These are phyloP conservation scores for Odocoileus virginianus DNA, from an alignment of 2,113 vertebrate genomes.

Conservation along the genomic window DNA sequence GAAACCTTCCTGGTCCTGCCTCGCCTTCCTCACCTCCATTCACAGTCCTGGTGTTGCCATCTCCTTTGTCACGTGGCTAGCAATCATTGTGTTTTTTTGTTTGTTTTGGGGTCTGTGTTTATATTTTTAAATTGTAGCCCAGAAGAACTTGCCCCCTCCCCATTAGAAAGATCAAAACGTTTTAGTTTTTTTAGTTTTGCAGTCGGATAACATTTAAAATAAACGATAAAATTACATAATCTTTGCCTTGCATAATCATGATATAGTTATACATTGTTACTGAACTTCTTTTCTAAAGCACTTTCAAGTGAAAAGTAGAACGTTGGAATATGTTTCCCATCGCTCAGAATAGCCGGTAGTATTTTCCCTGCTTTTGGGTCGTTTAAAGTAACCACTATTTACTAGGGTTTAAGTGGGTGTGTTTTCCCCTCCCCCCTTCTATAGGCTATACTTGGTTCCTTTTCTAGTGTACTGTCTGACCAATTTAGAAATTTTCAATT, in stretches of 20 bases:
- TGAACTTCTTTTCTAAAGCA: constrained; percentile 44
- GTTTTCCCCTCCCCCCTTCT: constrained; percentile 21
- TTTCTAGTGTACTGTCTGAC: constrained; percentile 38
- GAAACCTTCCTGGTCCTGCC: constrained; percentile 38
- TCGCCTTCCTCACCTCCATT: constrained; percentile 63
- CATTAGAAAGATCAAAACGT: neutral
- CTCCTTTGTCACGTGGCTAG: constrained; percentile 76
- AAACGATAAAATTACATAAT: constrained; percentile 81
- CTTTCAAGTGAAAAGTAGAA: constrained; percentile 38
- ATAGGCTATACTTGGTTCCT: constrained; percentile 46
- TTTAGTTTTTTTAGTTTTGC: constrained; percentile 34
- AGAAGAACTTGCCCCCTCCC: neutral
- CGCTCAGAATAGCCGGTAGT: neutral
- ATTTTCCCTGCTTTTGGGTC: constrained; percentile 14
- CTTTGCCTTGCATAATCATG: constrained; percentile 76
- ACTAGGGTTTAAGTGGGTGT: constrained; percentile 55
- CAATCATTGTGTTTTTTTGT: constrained; percentile 70
- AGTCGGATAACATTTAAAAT: constrained; percentile 70
- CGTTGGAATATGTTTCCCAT: constrained; percentile 10
- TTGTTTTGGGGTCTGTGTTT: constrained; percentile 64
- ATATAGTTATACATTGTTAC: constrained; percentile 60
- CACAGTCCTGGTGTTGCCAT: constrained; percentile 70
- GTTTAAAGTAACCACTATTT: constrained; percentile 52
- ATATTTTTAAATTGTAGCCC: constrained; percentile 49
- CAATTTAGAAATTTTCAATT: constrained; percentile 58